phyloP scores from a whole-genome alignment of 2,888 invertebrate genomes.

The Agonopterix heracliana region DNA sequence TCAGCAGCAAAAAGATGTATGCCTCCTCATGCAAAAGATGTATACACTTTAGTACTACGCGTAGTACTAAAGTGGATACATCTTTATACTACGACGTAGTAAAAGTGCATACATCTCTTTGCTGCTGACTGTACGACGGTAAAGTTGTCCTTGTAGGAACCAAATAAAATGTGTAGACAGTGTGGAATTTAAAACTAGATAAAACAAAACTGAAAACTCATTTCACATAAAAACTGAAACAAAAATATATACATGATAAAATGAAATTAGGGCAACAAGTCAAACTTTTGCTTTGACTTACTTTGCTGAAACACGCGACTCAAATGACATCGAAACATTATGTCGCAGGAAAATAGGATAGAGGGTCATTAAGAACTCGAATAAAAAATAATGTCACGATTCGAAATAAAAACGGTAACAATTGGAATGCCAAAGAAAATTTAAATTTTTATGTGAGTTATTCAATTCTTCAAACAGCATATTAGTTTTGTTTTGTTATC shows the following conservation, averaged over 20 bases:
- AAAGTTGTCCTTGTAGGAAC: too few species aligned
- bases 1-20: too few species aligned
- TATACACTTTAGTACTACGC: too few species aligned
- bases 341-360: conserved; percentile 40
- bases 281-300: conserved; percentile 61
- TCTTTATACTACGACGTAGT: too few species aligned
- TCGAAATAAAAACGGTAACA: conserved; percentile 10
- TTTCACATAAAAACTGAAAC: conserved; percentile 51
- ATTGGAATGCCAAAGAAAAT: not conserved
- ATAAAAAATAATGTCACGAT: conserved; percentile 22
- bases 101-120: too few species aligned
- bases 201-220: conserved; percentile 22
- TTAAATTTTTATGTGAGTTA: not conserved
- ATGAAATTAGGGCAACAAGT: conserved; percentile 65
- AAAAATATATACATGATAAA: conserved; percentile 47
- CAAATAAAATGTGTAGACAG: too few species aligned
- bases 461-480: too few species aligned
- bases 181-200: too few species aligned
- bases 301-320: conserved; percentile 58
- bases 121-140: too few species aligned
- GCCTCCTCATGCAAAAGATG: too few species aligned
- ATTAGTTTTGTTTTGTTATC: too few species aligned
- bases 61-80: too few species aligned
- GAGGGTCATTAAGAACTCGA: conserved; percentile 32
- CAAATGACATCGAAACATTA: conserved; percentile 51